Evolutionary conservation across 2,888 invertebrate genomes (phyloP), one percentile per base, ranked within the genome.

Genomic region (Polydesmus complanatus): DNA sequence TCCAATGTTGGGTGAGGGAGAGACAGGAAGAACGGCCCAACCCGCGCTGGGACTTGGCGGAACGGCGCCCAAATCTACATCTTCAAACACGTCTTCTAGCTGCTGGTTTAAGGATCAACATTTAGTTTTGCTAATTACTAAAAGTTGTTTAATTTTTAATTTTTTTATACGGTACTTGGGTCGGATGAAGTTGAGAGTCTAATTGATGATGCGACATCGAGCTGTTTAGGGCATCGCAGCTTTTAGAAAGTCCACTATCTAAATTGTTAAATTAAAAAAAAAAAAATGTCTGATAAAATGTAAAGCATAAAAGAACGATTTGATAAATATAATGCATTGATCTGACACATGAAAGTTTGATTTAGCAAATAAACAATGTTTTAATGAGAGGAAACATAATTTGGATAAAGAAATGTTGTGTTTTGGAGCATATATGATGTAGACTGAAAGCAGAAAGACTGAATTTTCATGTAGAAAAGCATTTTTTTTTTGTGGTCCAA

Each of bases 11-110:
- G 1, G n/a, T 56, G 52, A 21, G 8, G 19, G 5, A 18, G 23
- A 47, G 47, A 27, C 37, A 2, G 60, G 60, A 14, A 60, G 18
- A n/a, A 60, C 60, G 2, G 60, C 60, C 60, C 60, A 60, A 37
- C 37, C 37, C 5, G 8, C 37, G 14, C 14, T 37, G 5, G 37
- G 37, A 37, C 37, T 37, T 5, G 37, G n/a, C n/a, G n/a, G 37
- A 37, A 5, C 14, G 14, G 37, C 8, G 14, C 37, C 37, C 37
- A 37, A 37, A 37, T 37, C 37, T 8, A 37, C 37, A 14, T 37
- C 37, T 14, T 37, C 37, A 37, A 37, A 37, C 37, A 37, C 37
- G 14, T 37, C 37, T 37, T 37, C 37, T 14, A 37, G 5, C 37
- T 37, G 14, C 37, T 8, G 8, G 14, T 37, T 8, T 14, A 37